Conservation (phyloP, 2,888 invertebrate genomes). For the Limnephilus lunatus region DNA sequence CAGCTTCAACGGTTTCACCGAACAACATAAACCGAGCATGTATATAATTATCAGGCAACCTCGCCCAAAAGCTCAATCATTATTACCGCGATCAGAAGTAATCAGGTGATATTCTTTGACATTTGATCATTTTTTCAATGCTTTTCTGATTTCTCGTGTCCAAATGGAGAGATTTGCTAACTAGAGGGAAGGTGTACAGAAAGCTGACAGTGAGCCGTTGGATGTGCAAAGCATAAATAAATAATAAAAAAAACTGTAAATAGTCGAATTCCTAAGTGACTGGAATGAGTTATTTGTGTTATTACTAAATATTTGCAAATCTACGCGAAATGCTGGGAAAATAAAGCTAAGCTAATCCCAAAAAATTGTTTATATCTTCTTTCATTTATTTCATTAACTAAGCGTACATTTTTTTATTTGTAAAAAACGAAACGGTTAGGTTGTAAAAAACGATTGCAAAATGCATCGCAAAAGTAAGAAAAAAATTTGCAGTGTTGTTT, state of each 20-base stretch:
- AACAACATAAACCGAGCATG: neutral
- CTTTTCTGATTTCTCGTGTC: neutral
- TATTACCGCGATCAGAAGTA: neutral
- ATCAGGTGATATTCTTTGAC: neutral
- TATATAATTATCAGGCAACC: neutral
- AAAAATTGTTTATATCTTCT: neutral
- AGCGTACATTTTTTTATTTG: too few species aligned
- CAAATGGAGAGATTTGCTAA: conserved; percentile 2
- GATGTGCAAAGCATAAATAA: neutral
- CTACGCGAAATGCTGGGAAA: neutral
- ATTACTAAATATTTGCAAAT: neutral
- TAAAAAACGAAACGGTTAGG: too few species aligned
- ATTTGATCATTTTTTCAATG: neutral
- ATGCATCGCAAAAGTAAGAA: too few species aligned
- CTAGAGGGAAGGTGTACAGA: neutral
- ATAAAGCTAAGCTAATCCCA: neutral
- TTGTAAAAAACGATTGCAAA: too few species aligned
- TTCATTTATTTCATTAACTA: too few species aligned
- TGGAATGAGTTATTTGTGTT: neutral
- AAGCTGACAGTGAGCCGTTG: conserved; percentile 16
- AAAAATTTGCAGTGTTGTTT: neutral
- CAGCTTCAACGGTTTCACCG: neutral
- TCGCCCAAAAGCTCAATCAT: neutral
- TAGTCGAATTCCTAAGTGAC: neutral
- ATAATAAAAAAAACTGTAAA: neutral